These are phyloP conservation scores for Actinernus sp. DNA, from an alignment of 92 coral and sea anemone species.

Conservation along the genomic window DNA sequence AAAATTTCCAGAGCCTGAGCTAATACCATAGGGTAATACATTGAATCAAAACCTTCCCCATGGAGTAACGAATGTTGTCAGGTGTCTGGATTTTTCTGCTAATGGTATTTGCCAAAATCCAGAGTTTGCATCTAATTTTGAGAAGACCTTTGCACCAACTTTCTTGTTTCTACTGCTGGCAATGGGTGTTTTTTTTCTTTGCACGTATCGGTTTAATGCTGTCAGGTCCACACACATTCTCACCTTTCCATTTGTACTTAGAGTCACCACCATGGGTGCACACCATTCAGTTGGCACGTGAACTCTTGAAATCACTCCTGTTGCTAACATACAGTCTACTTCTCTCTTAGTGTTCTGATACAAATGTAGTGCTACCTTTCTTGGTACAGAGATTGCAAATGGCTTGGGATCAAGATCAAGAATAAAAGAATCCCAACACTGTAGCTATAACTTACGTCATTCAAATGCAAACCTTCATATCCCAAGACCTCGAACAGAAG, in stretches of 20 bases:
- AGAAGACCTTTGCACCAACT: constrained; percentile 49
- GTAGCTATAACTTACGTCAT: no score
- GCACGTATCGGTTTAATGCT: neutral
- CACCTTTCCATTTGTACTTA: neutral
- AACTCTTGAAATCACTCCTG: constrained; percentile 1
- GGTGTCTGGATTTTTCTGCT: constrained; percentile 33
- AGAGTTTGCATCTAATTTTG: constrained; percentile 60
- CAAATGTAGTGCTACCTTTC: no score
- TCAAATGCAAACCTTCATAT: no score
- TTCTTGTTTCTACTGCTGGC: no score
- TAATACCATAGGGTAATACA: constrained; percentile 58
- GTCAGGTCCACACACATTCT: no score
- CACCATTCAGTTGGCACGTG: neutral
- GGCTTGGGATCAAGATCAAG: no score
- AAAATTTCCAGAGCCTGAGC: constrained; percentile 51
- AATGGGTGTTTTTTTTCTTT: no score
- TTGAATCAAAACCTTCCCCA: constrained; percentile 61
- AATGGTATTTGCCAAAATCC: constrained; percentile 54
- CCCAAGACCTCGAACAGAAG: no score
- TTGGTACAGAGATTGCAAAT: no score
- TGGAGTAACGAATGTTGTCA: constrained; percentile 59
- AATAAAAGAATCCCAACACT: no score
- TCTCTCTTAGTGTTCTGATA: neutral
- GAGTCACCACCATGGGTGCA: neutral
- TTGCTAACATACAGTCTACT: neutral